Percentiles rank a stretch among this genome's conserved stretches.
Evolutionary conservation across 92 coral and sea anemone species (phyloP).

Genomic region (Siderastrea radians): DNA sequence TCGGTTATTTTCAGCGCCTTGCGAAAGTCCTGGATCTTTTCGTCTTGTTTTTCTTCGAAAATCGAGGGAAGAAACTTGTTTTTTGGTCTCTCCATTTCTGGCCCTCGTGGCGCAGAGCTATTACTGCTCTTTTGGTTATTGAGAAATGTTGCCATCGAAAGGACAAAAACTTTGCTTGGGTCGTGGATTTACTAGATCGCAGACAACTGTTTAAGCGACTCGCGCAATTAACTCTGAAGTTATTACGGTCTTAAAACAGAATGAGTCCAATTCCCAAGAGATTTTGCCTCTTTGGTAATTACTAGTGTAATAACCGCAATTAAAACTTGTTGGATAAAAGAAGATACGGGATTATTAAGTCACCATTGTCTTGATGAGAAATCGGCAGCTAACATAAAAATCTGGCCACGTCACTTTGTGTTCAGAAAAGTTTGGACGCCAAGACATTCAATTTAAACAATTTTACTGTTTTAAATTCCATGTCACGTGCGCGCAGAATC

Average conservation of each 20-base stretch:
- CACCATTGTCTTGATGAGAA: constrained; percentile 1
- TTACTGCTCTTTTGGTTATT: constrained; percentile 5
- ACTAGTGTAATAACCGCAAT: constrained; percentile 5
- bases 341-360: neutral
- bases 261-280: constrained; percentile 6
- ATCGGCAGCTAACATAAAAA: neutral
- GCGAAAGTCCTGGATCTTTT: constrained; percentile 67
- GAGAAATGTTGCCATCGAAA: constrained; percentile 18
- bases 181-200: constrained; percentile 12
- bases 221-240: neutral
- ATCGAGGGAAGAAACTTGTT: constrained; percentile 58
- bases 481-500: neutral
- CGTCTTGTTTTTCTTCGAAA: constrained; percentile 61
- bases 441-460: neutral
- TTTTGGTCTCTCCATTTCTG: constrained; percentile 21
- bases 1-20: constrained; percentile 44
- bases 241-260: constrained; percentile 11
- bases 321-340: constrained; percentile 9
- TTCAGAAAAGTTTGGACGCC: neutral
- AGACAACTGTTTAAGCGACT: neutral
- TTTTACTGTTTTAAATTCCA: neutral
- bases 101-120: neutral
- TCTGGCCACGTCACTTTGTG: neutral
- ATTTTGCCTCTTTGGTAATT: neutral
- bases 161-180: constrained; percentile 5